A percentile compares a stretch with the other conserved stretches of the same genome.
Evolutionary conservation across 64 coral and sea anemone genomes (phyloP).

Genomic region (Porites lutea): DNA sequence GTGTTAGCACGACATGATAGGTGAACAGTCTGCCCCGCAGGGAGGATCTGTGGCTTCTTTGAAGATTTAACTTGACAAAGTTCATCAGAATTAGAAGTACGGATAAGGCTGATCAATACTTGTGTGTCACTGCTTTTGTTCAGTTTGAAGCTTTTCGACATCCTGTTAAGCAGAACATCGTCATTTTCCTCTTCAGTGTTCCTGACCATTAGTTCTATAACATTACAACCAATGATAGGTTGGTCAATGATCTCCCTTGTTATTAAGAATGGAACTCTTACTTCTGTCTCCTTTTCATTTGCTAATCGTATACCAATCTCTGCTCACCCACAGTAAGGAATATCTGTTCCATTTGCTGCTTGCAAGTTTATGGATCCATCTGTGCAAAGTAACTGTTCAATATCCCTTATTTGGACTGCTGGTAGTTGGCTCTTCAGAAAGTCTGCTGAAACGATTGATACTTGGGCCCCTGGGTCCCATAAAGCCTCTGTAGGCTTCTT

Average conservation of each 20-base stretch:
- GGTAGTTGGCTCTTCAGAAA: constrained; percentile 18
- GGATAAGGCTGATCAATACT: constrained; percentile 19
- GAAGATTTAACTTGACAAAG: constrained; percentile 6
- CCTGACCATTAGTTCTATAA: constrained; percentile 37
- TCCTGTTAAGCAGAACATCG: not conserved
- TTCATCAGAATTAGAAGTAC: not conserved
- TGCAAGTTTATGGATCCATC: constrained; percentile 17
- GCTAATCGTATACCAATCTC: constrained; percentile 1
- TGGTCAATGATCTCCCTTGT: constrained; percentile 9
- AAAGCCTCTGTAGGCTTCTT: not conserved
- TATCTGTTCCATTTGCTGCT: constrained; percentile 59
- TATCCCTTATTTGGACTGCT: not conserved
- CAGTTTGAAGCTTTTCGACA: not conserved
- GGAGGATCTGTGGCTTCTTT: not conserved
- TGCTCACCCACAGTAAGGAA: constrained; percentile 47
- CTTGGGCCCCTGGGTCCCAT: constrained; percentile 54
- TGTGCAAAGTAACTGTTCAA: constrained; percentile 25
- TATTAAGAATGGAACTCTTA: constrained; percentile 42
- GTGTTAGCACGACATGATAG: not conserved
- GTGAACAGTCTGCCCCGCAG: not conserved
- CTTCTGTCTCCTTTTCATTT: not conserved
- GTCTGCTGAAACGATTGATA: constrained; percentile 9
- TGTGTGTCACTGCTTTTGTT: not conserved
- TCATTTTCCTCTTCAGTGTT: too few relatives aligned
- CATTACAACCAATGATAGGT: constrained; percentile 48